Conservation (phyloP, 2,113 vertebrate species). For the Steatornis caripensis region DNA sequence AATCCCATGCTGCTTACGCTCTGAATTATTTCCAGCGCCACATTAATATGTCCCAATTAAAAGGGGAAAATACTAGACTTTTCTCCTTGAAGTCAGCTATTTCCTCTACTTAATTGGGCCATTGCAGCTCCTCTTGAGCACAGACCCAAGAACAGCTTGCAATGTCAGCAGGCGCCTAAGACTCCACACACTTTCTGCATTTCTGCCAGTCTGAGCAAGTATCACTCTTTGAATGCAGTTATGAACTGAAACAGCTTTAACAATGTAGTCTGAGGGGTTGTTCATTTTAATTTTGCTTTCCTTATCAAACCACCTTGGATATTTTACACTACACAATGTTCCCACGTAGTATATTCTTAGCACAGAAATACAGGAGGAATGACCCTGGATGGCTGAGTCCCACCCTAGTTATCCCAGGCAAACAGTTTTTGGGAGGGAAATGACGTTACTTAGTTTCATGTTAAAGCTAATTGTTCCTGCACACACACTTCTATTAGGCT, state of each 20-base stretch:
- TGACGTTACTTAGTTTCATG: not conserved
- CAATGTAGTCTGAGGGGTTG: too few relatives aligned
- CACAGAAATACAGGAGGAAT: not conserved
- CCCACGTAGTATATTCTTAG: not conserved
- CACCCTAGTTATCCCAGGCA: not conserved
- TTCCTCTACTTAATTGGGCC: conserved; percentile 28
- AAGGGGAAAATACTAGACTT: not conserved
- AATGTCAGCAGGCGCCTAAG: not conserved
- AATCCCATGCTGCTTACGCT: not conserved
- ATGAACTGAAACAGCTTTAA: not conserved
- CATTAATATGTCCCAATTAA: not conserved
- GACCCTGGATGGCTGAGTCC: not conserved
- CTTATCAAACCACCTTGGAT: not conserved
- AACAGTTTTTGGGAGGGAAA: not conserved
- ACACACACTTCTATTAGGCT: not conserved
- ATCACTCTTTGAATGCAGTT: not conserved
- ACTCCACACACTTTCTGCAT: not conserved
- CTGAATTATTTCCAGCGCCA: not conserved
- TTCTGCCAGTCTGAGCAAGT: not conserved
- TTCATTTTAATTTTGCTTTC: not conserved
- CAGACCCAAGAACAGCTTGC: not conserved
- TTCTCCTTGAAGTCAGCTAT: conserved; percentile 11
- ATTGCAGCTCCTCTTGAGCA: not conserved
- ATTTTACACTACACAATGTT: not conserved
- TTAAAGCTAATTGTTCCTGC: not conserved